Evolutionary conservation across 2,888 invertebrate genomes (phyloP), one percentile per base, ranked within the genome.

Genomic region (Megaustenia siamemsis): DNA sequence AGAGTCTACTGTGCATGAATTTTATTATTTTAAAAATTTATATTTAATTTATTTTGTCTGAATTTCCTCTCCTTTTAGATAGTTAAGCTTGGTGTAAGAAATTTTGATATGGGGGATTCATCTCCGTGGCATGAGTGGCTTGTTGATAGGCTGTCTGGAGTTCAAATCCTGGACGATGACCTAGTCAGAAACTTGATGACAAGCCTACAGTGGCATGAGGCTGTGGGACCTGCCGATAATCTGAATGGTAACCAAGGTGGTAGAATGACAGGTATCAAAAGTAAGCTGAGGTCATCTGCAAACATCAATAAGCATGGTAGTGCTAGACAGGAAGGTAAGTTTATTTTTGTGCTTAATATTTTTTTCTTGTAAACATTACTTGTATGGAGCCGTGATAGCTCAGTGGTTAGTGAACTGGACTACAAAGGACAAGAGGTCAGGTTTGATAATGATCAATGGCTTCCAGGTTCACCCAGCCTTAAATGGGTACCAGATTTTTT

Each of bases 41-140:
- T n/a, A 24, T 40, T 18, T 71, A 0, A 71, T 21, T 21, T 15
- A 15, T 71, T n/a, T 40, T 38, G 18, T 40, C 21, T 40, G 2
- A 38, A 24, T 63, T 63, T 63, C 68, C 18, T 38, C 35, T 40
- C 40, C 3, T 43, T 40, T 43, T 38, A 78, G 78, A 60, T 78
- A 43, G 43, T 63, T 24, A 38, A 24, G 63, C 28, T 21, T 28
- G 63, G 40, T n/a, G 60, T 63, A 1, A 15, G 43, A 8, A n/a
- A 63, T 3, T 38, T 12, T 60, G 24, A 63, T 63, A 35, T 28
- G 28, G 78, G 40, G 18, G 63, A 21, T 43, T 28, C 78, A 5
- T 63, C 60, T 38, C n/a, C 43, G 5, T 78, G 78, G 78, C n/a
- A 63, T 38, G 32, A 60, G 28, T 63, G 60, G 78, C 43, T 78